phyloP scores from a whole-genome alignment of 2,888 invertebrate genomes.

The Antheraea assamensis region DNA sequence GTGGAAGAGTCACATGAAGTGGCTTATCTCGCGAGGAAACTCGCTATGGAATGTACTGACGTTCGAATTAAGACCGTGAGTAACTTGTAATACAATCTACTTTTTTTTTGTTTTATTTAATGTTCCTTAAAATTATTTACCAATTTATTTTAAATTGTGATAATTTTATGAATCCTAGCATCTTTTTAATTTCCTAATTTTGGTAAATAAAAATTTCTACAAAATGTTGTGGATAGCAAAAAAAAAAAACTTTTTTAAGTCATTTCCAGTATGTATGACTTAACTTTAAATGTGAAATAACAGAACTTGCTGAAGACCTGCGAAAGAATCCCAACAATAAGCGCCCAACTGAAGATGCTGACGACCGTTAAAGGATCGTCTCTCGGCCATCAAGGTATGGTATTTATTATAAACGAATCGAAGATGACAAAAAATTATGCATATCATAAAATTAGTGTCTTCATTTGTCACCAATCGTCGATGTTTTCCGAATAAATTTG shows the following conservation, averaged over 20 bases:
- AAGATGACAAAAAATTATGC: neutral
- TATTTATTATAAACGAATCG: conserved; percentile 11
- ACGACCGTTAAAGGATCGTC: conserved; percentile 96
- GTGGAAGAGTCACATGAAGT: conserved; percentile 98
- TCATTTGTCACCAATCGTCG: too few relatives aligned
- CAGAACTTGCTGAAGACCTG: conserved; percentile 98
- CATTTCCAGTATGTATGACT: neutral
- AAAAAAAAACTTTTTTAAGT: neutral
- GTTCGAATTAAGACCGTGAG: conserved; percentile 96
- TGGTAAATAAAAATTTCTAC: neutral
- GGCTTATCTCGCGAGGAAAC: conserved; percentile 96
- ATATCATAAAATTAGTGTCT: too few relatives aligned
- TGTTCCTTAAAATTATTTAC: neutral
- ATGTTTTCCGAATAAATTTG: too few relatives aligned
- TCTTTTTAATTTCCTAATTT: too few relatives aligned
- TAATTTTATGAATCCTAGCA: too few relatives aligned
- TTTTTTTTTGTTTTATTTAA: too few relatives aligned
- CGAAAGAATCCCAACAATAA: conserved; percentile 99
- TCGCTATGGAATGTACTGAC: conserved; percentile 98
- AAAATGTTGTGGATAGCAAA: neutral
- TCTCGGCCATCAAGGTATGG: conserved; percentile 96
- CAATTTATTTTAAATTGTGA: too few relatives aligned
- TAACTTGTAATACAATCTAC: conserved; percentile 23
- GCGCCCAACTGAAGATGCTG: conserved; percentile 98
- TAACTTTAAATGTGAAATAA: conserved; percentile 32